These are phyloP conservation scores for Troilus luridus DNA, from an alignment of 2,888 invertebrate genomes.

Conservation along the genomic window DNA sequence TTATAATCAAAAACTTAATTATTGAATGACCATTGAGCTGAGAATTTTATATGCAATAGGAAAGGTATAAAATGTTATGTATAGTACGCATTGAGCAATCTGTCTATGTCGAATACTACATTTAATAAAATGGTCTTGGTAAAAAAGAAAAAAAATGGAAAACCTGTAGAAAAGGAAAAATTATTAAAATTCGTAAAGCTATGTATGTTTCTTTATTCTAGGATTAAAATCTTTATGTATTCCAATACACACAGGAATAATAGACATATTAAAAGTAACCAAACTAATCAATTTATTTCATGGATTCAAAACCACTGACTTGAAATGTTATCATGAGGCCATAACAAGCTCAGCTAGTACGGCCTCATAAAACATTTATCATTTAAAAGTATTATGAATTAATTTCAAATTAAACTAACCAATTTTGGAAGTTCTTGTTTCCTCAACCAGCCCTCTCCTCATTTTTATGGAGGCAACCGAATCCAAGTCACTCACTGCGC, in stretches of 20 bases:
- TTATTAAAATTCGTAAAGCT: neutral
- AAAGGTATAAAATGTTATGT: too few species aligned
- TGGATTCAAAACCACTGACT: neutral
- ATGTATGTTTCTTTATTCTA: too few species aligned
- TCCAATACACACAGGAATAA: too few species aligned
- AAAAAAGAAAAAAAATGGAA: neutral
- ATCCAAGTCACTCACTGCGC: constrained; percentile 66
- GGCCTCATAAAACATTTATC: neutral
- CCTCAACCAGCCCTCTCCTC: constrained; percentile 69
- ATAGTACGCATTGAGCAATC: too few species aligned
- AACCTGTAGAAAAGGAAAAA: neutral
- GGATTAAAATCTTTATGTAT: too few species aligned
- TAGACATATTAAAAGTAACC: too few species aligned
- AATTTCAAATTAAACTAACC: constrained; percentile 21
- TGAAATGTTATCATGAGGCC: neutral
- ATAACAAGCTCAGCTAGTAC: too few species aligned
- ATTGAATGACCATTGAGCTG: neutral
- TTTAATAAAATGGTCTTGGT: too few species aligned
- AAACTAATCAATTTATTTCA: too few species aligned
- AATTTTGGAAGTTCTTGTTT: constrained; percentile 65
- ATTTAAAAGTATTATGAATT: neutral
- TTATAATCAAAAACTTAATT: neutral
- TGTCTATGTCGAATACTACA: too few species aligned
- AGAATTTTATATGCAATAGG: neutral
- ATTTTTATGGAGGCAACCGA: constrained; percentile 65